Conservation (phyloP, 2,113 vertebrate genomes). For the Sciurus niger region DNA sequence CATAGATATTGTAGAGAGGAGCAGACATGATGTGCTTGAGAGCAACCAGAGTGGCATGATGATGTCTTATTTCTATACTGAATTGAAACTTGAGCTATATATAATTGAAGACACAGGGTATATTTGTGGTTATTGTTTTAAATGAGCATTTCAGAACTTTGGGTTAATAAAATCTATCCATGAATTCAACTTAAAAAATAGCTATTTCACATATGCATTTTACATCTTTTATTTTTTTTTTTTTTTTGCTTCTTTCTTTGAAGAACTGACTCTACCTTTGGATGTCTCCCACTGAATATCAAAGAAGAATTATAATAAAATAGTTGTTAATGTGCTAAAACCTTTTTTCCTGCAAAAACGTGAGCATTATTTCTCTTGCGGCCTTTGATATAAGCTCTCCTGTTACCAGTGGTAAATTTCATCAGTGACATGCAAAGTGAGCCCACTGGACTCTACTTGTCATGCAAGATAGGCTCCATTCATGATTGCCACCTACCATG, state of each 20-base stretch:
- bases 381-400: not conserved
- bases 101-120: not conserved
- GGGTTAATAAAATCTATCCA: not conserved
- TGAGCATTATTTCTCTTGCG: not conserved
- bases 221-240: not conserved
- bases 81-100: not conserved
- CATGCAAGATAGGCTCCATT: not conserved
- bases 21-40: too few species aligned
- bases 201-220: not conserved
- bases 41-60: not conserved
- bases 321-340: not conserved
- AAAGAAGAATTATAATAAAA: not conserved
- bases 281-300: not conserved
- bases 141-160: not conserved
- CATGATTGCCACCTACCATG: not conserved
- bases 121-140: not conserved
- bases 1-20: not conserved
- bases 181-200: not conserved
- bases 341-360: not conserved
- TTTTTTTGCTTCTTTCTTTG: constrained; percentile 7
- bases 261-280: not conserved
- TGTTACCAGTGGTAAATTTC: not conserved
- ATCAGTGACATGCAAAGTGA: not conserved
- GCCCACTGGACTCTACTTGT: not conserved
- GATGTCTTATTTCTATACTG: not conserved